A percentile compares a stretch with the other conserved stretches of the same genome.
Evolutionary conservation across 2,888 invertebrate species (phyloP).

Genomic region (Sinotaia quadrata): DNA sequence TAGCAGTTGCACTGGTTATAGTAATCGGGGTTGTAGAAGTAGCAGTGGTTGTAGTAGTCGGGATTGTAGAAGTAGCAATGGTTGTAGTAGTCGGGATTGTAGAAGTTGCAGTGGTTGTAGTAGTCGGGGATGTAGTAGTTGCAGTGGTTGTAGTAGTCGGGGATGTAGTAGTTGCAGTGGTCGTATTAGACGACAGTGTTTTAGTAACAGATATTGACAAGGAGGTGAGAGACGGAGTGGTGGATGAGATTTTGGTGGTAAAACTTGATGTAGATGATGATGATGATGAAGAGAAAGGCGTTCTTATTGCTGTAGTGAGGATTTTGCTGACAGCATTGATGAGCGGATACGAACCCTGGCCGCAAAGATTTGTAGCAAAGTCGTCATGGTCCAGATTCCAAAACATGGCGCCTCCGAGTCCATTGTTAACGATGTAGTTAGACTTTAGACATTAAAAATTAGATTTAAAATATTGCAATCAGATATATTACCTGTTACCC

Average conservation of each 20-base stretch:
- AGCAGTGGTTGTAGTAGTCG: neutral
- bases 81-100: neutral
- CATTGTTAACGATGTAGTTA: slow-evolving; percentile 10
- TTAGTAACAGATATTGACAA: neutral
- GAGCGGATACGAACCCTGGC: slow-evolving; percentile 26
- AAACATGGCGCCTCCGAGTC: slow-evolving; percentile 27
- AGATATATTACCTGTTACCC: too few species aligned
- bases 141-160: neutral
- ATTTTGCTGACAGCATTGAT: slow-evolving; percentile 1
- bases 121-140: neutral
- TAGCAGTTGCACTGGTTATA: neutral
- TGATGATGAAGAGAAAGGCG: neutral
- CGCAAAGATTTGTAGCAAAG: slow-evolving; percentile 25
- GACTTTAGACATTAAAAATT: slow-evolving; percentile 14
- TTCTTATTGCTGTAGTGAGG: neutral
- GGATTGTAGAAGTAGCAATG: neutral
- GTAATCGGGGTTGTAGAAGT: neutral
- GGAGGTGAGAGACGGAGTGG: neutral
- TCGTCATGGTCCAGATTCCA: slow-evolving; percentile 35
- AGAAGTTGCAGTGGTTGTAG: neutral
- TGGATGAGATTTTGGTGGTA: neutral
- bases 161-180: neutral
- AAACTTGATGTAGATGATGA: neutral
- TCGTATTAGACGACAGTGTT: neutral
- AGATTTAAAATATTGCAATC: too few species aligned